Percentiles rank a stretch among this genome's conserved stretches.
phyloP scores from a whole-genome alignment of 2,113 vertebrate genomes.

The Gambusia affinis region DNA sequence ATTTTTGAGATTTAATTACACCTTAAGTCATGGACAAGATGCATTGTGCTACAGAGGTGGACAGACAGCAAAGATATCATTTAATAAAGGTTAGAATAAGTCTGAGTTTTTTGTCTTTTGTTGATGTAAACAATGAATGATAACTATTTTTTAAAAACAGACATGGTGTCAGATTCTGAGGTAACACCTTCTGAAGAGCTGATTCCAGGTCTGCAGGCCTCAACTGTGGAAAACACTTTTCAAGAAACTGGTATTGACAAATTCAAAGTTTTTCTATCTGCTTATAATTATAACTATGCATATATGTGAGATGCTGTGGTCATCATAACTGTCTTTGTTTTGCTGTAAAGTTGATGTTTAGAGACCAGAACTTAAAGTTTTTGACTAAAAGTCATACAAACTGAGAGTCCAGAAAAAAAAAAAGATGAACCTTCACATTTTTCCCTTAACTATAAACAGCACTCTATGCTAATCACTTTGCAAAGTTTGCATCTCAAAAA shows the following conservation, averaged over 20 bases:
- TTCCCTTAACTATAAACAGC: no score
- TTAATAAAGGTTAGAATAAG: background rate
- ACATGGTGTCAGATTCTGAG: slow-evolving; percentile 80
- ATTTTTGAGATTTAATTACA: background rate
- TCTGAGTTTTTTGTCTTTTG: background rate
- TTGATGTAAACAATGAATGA: background rate
- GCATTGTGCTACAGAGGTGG: no score
- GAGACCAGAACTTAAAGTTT: background rate
- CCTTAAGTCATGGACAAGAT: no score
- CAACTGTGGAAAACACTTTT: slow-evolving; percentile 60
- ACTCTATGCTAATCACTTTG: no score
- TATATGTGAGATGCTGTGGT: background rate
- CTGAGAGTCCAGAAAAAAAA: background rate
- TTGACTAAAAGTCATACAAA: background rate
- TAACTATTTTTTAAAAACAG: slow-evolving; percentile 62
- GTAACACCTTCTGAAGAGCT: slow-evolving; percentile 84
- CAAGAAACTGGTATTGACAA: slow-evolving; percentile 79
- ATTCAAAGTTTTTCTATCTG: background rate
- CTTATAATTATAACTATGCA: background rate
- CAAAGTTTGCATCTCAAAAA: no score
- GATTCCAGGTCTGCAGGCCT: slow-evolving; percentile 85
- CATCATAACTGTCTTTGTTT: background rate
- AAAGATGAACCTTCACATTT: no score
- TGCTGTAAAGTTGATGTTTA: background rate
- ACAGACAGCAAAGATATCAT: background rate